A percentile compares a stretch with the other conserved stretches of the same genome.
These are phyloP conservation scores for Heteromormyrus szaboi DNA, from an alignment of 2,797 vertebrate species.

Conservation along the genomic window DNA sequence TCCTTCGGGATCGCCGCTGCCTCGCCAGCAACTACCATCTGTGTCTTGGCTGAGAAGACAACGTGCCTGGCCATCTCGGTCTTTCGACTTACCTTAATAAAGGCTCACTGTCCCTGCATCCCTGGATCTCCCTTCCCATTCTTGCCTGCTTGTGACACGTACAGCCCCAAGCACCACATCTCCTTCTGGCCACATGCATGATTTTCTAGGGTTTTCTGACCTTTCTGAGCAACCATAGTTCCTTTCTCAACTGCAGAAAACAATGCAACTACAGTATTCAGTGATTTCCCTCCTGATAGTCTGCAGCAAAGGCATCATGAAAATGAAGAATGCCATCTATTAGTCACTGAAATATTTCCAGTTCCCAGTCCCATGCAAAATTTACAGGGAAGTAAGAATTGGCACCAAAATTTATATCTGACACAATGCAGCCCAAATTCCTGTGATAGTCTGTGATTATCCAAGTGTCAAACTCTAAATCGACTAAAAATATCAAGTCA, in stretches of 20 bases:
- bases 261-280: not conserved
- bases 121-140: too few relatives aligned
- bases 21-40: too few relatives aligned
- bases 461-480: not conserved
- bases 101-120: too few relatives aligned
- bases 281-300: not conserved
- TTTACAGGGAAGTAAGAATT: not conserved
- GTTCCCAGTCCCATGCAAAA: not conserved
- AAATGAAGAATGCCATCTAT: not conserved
- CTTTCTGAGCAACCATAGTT: not conserved
- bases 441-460: not conserved
- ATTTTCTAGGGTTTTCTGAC: not conserved
- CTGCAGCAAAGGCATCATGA: not conserved
- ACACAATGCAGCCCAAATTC: not conserved
- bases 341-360: not conserved
- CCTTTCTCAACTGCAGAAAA: not conserved
- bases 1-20: too few relatives aligned
- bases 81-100: too few relatives aligned
- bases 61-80: too few relatives aligned
- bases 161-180: not conserved
- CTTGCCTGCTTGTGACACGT: too few relatives aligned
- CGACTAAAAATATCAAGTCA: not conserved
- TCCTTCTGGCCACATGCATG: not conserved
- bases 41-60: too few relatives aligned
- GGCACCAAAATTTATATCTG: not conserved